phyloP scores from a whole-genome alignment of 2,797 vertebrate genomes.

The Propithecus perrieri region DNA sequence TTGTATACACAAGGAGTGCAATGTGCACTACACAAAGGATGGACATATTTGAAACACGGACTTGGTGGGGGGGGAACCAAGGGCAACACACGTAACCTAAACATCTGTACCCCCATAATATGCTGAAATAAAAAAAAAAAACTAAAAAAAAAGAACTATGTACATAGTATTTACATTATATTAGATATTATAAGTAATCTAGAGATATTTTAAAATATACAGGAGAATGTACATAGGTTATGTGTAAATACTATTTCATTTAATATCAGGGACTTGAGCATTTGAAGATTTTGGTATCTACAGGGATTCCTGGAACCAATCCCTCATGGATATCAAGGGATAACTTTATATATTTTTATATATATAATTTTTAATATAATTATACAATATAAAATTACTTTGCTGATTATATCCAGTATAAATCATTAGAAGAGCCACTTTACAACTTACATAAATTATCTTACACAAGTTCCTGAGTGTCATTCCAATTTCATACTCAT shows the following conservation, averaged over 20 bases:
- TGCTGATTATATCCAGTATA: background rate
- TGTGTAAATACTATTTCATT: background rate
- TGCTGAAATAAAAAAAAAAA: too few relatives aligned
- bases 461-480: background rate
- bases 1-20: too few relatives aligned
- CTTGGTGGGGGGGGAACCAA: too few relatives aligned
- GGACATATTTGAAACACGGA: too few relatives aligned
- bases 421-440: background rate
- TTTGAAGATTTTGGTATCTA: background rate
- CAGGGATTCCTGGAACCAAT: background rate
- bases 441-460: background rate
- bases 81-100: too few relatives aligned
- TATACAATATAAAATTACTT: background rate
- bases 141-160: too few relatives aligned
- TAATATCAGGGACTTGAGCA: background rate
- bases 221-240: background rate
- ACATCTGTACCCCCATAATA: too few relatives aligned
- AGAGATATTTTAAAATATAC: background rate
- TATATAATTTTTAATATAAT: background rate
- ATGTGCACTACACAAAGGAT: too few relatives aligned
- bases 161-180: background rate
- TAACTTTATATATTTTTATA: background rate
- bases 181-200: background rate
- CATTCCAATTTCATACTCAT: background rate
- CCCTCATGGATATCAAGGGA: background rate